These are phyloP conservation scores for Drosophila baimaii DNA, from an alignment of 1,140 invertebrate species.

Conservation along the genomic window DNA sequence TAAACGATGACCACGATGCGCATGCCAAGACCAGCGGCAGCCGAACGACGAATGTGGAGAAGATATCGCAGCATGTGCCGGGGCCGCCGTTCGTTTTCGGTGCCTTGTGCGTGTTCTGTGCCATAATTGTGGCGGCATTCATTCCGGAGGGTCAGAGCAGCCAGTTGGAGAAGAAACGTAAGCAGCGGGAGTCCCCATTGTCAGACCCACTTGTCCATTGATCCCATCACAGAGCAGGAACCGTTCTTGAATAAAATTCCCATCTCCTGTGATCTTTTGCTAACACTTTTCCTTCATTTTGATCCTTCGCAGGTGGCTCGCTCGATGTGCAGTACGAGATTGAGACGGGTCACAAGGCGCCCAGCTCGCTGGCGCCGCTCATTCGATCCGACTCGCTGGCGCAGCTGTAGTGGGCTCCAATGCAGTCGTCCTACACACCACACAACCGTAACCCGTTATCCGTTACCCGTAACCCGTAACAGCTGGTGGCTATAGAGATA, in stretches of 20 bases:
- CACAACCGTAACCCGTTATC: constrained; percentile 29
- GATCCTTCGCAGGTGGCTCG: constrained; percentile 86
- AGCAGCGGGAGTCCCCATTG: constrained; percentile 25
- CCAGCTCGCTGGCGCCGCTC: constrained; percentile 91
- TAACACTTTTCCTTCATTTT: constrained; percentile 21
- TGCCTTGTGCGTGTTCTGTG: constrained; percentile 97
- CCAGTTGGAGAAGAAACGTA: constrained; percentile 84
- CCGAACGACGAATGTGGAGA: constrained; percentile 66
- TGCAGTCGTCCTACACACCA: constrained; percentile 29
- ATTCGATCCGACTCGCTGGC: constrained; percentile 91
- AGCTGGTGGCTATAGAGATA: constrained; percentile 63
- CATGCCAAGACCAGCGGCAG: constrained; percentile 58
- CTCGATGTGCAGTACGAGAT: constrained; percentile 92
- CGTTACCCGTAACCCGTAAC: constrained; percentile 19
- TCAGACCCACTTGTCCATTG: not conserved
- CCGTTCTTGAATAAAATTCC: constrained; percentile 12
- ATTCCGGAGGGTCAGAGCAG: constrained; percentile 90
- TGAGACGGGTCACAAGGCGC: constrained; percentile 89
- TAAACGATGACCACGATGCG: constrained; percentile 89
- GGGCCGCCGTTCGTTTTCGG: constrained; percentile 99
- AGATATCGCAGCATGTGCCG: constrained; percentile 90
- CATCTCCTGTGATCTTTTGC: no score
- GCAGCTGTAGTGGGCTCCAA: constrained; percentile 86
- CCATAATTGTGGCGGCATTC: constrained; percentile 95
- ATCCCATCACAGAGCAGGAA: no score